Percentiles rank a stretch among this genome's conserved stretches.
Conservation (phyloP, 2,113 vertebrate species). For the Tragelaphus imberbis region DNA sequence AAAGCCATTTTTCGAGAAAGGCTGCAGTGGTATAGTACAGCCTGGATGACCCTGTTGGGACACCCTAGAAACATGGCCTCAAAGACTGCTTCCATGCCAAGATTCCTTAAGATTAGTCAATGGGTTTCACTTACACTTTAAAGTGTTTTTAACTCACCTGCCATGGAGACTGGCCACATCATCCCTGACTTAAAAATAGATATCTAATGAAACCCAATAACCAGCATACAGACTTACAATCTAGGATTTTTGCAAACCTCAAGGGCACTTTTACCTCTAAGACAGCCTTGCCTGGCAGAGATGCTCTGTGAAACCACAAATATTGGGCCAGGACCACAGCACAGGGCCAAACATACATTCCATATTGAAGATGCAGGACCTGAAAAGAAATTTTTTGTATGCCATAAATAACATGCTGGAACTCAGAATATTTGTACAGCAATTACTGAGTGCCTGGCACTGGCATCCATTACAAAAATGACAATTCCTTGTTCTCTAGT, state of each 20-base stretch:
- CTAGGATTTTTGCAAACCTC: neutral
- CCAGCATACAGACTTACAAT: neutral
- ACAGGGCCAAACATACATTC: conserved; percentile 93
- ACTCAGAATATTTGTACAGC: neutral
- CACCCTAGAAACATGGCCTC: neutral
- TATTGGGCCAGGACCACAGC: conserved; percentile 94
- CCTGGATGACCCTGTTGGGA: neutral
- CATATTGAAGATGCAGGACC: conserved; percentile 89
- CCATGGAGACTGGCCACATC: neutral
- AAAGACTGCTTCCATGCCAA: neutral
- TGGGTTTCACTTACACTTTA: neutral
- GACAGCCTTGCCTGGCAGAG: conserved; percentile 78
- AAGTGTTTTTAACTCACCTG: neutral
- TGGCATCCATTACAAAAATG: neutral
- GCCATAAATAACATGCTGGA: neutral
- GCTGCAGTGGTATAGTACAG: neutral
- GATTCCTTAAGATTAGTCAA: neutral
- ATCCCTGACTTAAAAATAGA: neutral
- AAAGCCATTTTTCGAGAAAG: neutral
- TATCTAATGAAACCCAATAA: neutral
- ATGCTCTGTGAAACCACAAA: conserved; percentile 82
- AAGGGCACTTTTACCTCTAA: conserved; percentile 85
- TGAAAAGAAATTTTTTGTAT: conserved; percentile 64
- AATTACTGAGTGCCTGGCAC: neutral
- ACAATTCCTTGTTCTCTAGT: neutral